A percentile compares a stretch with the other conserved stretches of the same genome.
phyloP scores from a whole-genome alignment of 2,888 invertebrate species.

The Aphidoletes aphidimyza region DNA sequence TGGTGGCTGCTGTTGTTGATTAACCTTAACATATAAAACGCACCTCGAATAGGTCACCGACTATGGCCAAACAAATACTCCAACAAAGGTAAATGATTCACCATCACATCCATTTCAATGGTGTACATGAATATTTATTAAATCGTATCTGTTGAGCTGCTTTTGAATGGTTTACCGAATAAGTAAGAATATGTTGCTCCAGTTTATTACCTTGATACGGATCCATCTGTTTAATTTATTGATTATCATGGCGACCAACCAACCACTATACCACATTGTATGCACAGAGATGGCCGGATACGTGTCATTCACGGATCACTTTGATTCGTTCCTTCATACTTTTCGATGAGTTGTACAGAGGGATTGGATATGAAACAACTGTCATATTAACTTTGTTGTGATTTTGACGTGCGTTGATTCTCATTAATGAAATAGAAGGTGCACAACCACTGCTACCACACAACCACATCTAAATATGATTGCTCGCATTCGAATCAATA shows the following conservation, averaged over 20 bases:
- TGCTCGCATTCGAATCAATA: background rate
- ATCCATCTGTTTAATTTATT: background rate
- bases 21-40: no score
- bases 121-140: no score
- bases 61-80: no score
- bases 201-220: background rate
- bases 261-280: no score
- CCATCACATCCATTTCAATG: no score
- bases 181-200: no score
- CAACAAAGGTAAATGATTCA: no score
- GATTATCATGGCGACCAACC: background rate
- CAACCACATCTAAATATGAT: background rate
- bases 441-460: background rate
- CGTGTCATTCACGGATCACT: background rate
- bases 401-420: conserved; percentile 44
- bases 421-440: background rate
- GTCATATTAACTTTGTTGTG: conserved; percentile 50
- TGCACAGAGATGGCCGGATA: no score
- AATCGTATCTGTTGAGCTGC: no score
- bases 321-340: conserved; percentile 6
- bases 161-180: no score
- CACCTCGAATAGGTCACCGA: no score
- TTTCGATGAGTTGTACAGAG: no score
- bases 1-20: background rate
- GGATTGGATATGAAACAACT: conserved; percentile 7